phyloP scores from a whole-genome alignment of 2,113 vertebrate species.

The Platysteira castanea region DNA sequence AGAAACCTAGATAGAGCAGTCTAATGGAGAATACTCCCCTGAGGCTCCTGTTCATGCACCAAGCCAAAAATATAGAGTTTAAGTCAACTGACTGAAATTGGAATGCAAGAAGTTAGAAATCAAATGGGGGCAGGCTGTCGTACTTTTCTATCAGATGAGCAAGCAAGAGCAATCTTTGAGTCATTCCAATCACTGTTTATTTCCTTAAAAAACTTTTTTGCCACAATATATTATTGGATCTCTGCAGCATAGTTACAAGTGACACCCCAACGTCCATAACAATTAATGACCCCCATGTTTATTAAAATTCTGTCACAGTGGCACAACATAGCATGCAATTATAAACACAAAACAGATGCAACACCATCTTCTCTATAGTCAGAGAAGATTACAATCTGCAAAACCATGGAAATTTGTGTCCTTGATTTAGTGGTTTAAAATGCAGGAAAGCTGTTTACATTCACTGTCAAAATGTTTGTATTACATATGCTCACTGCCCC shows the following conservation, averaged over 20 bases:
- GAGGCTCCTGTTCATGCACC: not conserved
- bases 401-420: constrained; percentile 36
- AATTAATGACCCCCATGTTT: not conserved
- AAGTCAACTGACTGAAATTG: not conserved
- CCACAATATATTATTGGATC: not conserved
- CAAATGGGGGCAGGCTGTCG: not conserved
- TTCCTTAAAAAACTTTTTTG: not conserved
- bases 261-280: not conserved
- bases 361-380: constrained; percentile 31
- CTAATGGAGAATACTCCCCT: not conserved
- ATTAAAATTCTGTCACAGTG: constrained; percentile 41
- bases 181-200: not conserved
- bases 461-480: constrained; percentile 70
- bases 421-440: constrained; percentile 58
- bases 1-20: not conserved
- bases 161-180: not conserved
- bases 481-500: constrained; percentile 67
- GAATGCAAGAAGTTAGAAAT: not conserved
- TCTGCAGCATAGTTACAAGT: not conserved
- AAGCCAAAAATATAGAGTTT: not conserved
- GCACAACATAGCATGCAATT: constrained; percentile 35
- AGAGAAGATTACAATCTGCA: constrained; percentile 30
- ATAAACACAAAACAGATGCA: constrained; percentile 62
- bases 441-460: constrained; percentile 56
- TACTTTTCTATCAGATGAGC: not conserved